A percentile compares a stretch with the other conserved stretches of the same genome.
phyloP scores from a whole-genome alignment of 64 coral and sea anemone genomes.

The Montipora capricornis region DNA sequence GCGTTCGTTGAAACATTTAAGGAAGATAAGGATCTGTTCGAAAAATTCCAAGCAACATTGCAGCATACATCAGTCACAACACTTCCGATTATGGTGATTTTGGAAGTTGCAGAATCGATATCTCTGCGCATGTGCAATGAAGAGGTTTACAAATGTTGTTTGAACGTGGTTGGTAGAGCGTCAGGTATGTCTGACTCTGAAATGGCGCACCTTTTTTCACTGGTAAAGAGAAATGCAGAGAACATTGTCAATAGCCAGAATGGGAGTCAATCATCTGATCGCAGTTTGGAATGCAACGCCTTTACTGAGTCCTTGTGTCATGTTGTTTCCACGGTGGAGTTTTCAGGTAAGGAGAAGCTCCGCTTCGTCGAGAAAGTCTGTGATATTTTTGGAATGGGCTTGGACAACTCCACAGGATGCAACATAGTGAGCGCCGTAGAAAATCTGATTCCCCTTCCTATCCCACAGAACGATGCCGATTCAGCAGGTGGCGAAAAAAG shows the following conservation, averaged over 20 bases:
- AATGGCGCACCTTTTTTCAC: not conserved
- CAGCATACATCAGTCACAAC: no score
- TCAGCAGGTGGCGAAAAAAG: not conserved
- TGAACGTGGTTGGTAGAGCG: not conserved
- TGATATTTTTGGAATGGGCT: not conserved
- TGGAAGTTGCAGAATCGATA: not conserved
- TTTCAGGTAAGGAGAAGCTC: not conserved
- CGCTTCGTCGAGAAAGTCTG: not conserved
- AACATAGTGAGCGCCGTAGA: not conserved
- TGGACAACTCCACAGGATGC: not conserved
- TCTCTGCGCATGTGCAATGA: not conserved
- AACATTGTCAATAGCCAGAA: not conserved
- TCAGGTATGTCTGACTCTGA: not conserved
- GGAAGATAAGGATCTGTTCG: not conserved
- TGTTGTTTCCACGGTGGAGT: not conserved
- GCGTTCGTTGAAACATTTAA: not conserved
- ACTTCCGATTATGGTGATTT: not conserved
- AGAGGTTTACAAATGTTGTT: not conserved
- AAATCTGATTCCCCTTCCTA: not conserved
- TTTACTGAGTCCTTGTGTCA: not conserved
- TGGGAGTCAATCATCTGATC: not conserved
- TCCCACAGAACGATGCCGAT: not conserved
- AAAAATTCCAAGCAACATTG: not conserved
- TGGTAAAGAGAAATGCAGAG: not conserved
- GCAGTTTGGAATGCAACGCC: fast-evolving